These are phyloP conservation scores for Pocillopora meandrina DNA, from an alignment of 92 coral and sea anemone genomes.

Conservation along the genomic window DNA sequence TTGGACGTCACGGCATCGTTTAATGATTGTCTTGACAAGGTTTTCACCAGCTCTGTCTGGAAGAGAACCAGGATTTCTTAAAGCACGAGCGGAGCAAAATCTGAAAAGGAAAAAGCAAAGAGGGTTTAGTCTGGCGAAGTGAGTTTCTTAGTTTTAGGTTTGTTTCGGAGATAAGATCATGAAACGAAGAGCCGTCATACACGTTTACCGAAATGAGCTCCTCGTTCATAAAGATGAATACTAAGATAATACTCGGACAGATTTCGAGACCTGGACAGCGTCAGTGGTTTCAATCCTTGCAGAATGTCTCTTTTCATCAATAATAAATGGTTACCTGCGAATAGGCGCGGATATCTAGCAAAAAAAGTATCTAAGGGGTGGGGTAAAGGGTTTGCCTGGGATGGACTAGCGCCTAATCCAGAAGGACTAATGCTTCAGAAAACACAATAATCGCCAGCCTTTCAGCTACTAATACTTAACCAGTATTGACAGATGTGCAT, in stretches of 20 bases:
- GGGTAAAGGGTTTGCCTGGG: no score
- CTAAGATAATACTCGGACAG: neutral
- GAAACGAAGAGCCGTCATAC: neutral
- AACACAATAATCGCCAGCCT: no score
- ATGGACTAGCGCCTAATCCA: no score
- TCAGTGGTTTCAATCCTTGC: no score
- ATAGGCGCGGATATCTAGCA: no score
- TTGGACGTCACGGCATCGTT: neutral
- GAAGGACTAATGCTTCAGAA: no score
- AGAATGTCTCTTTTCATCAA: no score
- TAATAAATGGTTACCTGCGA: no score
- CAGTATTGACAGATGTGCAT: constrained; percentile 16
- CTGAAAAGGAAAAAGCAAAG: constrained; percentile 19
- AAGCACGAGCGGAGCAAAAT: constrained; percentile 17
- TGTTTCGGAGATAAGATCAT: neutral
- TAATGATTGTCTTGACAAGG: constrained; percentile 17
- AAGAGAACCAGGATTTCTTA: neutral
- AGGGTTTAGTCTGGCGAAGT: neutral
- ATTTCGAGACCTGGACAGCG: no score
- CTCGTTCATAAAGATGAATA: neutral
- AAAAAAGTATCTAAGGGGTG: no score
- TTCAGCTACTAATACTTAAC: no score
- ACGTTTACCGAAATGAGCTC: neutral
- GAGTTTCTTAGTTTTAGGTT: neutral
- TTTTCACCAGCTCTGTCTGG: neutral